Base-by-base conservation (phyloP, 2,888 invertebrate species). In the Peribatodes rhomboidaria region DNA sequence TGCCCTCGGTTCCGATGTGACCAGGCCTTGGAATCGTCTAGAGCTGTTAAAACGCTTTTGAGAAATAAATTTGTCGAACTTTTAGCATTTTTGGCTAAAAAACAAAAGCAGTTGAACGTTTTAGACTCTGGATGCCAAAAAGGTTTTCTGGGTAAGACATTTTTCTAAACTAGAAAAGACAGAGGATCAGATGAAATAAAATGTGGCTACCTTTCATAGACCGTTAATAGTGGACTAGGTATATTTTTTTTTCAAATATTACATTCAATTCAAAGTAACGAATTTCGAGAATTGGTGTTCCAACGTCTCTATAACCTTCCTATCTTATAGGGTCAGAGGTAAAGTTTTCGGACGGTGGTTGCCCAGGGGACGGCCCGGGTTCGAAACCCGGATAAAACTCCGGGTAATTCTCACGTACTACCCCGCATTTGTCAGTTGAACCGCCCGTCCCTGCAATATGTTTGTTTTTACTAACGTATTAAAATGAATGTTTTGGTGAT, bases 371-470 rank as follows among this genome's bases (percentile, higher is more conserved):
- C 80, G 66, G 75, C 77, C 78, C 76, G 79, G 85, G 84, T 84
- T 83, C 83, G 82, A 82, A 80, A 80, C 84, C 83, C 76, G 89
- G 90, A 90, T 93, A 93, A 93, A 93, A 92, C 89, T 92, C 86
- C 84, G 83, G 82, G 92, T 90, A 91, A 93, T 93, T 93, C 88
- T 83, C 93, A 93, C 92, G 86, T 91, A 87, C 85, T 87, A 85
- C 83, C 82, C 80, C 81, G 78, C 83, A 85, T 90, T 92, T 90
- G 86, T 88, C 88, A 86, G 72, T 70, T 57, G 61, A 65, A 70
- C 70, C 72, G 68, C 55, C 62, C 41, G 53, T 39, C 31, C 27
- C 53, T 46, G 55, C 58, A 61, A 65, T 68, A 61, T 62, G 64
- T 61, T 67, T 60, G 67, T 64, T 68, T 67, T 65, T 68, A 57